These are phyloP conservation scores for Aphidius colemani DNA, from an alignment of 2,888 invertebrate genomes.

Conservation along the genomic window DNA sequence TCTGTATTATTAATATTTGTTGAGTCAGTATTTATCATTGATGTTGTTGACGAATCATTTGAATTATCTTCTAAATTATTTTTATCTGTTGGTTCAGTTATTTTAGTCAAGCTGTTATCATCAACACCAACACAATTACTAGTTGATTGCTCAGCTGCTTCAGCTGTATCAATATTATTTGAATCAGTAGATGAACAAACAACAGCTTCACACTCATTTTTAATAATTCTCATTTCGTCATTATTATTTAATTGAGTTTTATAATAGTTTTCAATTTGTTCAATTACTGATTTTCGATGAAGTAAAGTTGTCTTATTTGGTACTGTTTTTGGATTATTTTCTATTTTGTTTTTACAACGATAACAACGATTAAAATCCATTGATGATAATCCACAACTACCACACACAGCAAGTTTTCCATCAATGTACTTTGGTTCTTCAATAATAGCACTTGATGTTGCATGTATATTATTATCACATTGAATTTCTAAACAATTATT, in stretches of 20 bases:
- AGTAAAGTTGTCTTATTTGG: slow-evolving; percentile 39
- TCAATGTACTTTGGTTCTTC: slow-evolving; percentile 67
- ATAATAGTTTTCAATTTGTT: slow-evolving; percentile 25
- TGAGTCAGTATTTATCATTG: too few species aligned
- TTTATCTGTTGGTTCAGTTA: too few species aligned
- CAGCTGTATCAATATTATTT: too few species aligned
- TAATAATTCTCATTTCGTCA: slow-evolving; percentile 41
- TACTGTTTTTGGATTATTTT: slow-evolving; percentile 71
- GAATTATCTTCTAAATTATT: too few species aligned
- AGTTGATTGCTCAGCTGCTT: too few species aligned
- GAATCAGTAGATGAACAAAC: too few species aligned
- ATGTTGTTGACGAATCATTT: too few species aligned
- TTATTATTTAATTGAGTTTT: too few species aligned
- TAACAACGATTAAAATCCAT: slow-evolving; percentile 80
- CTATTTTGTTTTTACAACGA: slow-evolving; percentile 72
- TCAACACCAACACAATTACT: too few species aligned
- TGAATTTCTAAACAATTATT: not conserved
- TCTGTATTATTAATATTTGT: not conserved
- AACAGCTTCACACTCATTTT: slow-evolving; percentile 36
- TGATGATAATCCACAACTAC: slow-evolving; percentile 79
- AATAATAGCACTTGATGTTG: slow-evolving; percentile 36
- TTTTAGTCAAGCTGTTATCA: slow-evolving; percentile 32
- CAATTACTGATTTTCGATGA: slow-evolving; percentile 31
- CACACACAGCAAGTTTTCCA: slow-evolving; percentile 79
- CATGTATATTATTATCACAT: slow-evolving; percentile 43